These are phyloP conservation scores for Palythoa heliodiscus DNA, from an alignment of 92 coral and sea anemone species.

Conservation along the genomic window DNA sequence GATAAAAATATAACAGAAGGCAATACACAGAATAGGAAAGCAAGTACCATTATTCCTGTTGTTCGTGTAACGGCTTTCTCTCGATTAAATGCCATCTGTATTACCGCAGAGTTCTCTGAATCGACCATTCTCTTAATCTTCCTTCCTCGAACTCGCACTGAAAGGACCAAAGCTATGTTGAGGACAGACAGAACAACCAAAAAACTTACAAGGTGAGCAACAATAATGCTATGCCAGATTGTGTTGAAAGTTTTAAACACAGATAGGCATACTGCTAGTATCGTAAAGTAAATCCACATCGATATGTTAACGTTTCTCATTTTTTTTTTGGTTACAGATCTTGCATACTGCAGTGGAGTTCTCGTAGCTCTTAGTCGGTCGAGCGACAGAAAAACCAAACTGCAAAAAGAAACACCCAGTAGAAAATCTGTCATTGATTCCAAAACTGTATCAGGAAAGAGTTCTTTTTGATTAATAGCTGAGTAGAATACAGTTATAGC, in stretches of 20 bases:
- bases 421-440: background rate
- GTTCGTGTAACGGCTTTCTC: conserved; percentile 14
- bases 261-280: background rate
- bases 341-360: background rate
- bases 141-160: background rate
- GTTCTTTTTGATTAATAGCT: background rate
- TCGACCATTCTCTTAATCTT: too few relatives aligned
- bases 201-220: background rate
- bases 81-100: background rate
- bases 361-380: background rate
- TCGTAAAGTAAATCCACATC: background rate
- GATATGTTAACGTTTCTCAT: background rate
- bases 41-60: background rate
- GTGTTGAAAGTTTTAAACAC: background rate
- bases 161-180: background rate
- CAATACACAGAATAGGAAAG: background rate
- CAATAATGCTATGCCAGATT: background rate
- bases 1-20: background rate
- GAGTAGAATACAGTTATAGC: background rate
- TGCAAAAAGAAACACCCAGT: background rate
- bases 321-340: background rate
- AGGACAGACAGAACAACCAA: background rate
- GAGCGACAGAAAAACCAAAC: background rate
- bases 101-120: background rate
- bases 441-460: background rate